Conservation (phyloP, 2,113 vertebrate genomes). For the Montifringilla adamsi region DNA sequence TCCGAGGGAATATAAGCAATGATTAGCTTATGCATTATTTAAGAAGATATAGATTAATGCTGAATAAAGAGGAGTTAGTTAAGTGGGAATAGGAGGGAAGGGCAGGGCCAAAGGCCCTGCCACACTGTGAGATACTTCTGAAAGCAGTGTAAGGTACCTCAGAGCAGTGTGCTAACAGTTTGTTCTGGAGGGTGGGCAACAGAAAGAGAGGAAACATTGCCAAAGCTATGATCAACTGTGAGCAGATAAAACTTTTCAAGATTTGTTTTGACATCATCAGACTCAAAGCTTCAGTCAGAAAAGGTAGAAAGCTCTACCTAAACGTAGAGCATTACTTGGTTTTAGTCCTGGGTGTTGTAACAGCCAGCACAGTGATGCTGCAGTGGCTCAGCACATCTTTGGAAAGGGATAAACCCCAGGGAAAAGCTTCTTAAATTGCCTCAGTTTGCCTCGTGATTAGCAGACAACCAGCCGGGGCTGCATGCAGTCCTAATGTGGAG, state of each 20-base stretch:
- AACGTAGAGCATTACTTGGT: neutral
- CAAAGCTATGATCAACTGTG: neutral
- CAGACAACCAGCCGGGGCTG: neutral
- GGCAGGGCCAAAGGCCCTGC: neutral
- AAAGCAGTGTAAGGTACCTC: neutral
- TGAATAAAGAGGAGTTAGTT: constrained; percentile 9
- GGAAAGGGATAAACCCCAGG: neutral
- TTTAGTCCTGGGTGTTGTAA: neutral
- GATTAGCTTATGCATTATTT: constrained; percentile 64
- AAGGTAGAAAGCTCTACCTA: neutral
- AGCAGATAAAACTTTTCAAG: neutral
- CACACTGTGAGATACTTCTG: neutral
- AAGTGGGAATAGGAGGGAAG: neutral
- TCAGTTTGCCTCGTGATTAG: neutral
- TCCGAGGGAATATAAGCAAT: constrained; percentile 32
- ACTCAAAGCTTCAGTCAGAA: neutral
- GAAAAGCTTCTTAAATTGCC: neutral
- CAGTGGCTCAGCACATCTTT: neutral
- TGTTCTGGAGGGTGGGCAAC: neutral
- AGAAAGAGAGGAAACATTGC: neutral
- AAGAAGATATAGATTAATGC: constrained; percentile 44
- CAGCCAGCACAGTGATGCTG: neutral
- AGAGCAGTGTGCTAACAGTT: neutral
- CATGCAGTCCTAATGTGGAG: neutral
- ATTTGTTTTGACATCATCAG: neutral